Evolutionary conservation across 1,140 invertebrate species (phyloP).

Genomic region (Aphelinus atriplicis): DNA sequence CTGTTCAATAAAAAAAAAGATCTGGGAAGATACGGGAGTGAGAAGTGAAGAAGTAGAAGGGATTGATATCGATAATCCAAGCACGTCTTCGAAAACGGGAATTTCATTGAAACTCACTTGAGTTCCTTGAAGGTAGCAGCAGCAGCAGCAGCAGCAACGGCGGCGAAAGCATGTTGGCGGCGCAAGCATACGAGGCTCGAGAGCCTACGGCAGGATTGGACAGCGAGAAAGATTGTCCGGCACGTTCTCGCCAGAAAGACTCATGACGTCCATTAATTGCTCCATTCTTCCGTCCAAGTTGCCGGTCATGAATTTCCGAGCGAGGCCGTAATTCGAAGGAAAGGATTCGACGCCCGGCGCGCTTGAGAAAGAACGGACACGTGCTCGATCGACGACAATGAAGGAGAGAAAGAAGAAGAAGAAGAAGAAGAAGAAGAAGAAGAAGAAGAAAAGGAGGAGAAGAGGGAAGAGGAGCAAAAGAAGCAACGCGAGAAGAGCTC

Average conservation of each 20-base stretch:
- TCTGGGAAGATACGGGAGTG: neutral
- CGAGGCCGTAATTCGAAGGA: constrained; percentile 43
- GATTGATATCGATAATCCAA: constrained; percentile 36
- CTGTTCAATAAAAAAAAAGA: neutral
- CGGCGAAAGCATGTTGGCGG: no score
- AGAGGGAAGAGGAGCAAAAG: no score
- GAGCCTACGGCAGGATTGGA: constrained; percentile 7
- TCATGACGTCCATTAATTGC: constrained; percentile 54
- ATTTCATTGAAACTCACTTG: constrained; percentile 52
- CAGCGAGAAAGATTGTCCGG: constrained; percentile 40
- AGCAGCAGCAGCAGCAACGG: no score
- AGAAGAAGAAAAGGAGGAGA: no score
- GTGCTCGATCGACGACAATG: neutral
- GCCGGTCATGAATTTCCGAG: constrained; percentile 51
- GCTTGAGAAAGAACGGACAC: constrained; percentile 5
- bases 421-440: no score
- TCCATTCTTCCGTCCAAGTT: constrained; percentile 49
- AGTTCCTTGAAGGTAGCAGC: neutral
- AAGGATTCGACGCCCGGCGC: constrained; percentile 29
- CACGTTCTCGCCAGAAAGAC: constrained; percentile 43
- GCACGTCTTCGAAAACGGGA: constrained; percentile 51
- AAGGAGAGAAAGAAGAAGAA: neutral
- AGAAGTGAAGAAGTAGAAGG: neutral
- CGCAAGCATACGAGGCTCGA: neutral
- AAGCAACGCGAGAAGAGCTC: neutral